These are phyloP conservation scores for Chymomyza costata DNA, from an alignment of 1,140 invertebrate species.

Conservation along the genomic window DNA sequence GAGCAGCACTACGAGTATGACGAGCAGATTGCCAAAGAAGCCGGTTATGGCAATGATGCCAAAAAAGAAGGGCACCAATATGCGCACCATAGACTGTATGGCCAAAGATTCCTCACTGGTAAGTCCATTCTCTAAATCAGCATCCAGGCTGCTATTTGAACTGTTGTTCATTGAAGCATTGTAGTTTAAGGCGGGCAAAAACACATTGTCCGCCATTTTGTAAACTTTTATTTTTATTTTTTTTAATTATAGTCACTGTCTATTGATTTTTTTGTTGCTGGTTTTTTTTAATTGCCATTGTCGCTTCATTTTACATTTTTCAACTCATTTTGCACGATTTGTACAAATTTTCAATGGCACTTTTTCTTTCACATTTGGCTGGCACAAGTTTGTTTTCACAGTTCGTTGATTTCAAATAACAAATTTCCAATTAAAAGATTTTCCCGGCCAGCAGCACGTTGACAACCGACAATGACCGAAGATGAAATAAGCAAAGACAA, in stretches of 20 bases:
- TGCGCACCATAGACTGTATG: slow-evolving; percentile 35
- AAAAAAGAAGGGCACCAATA: slow-evolving; percentile 89
- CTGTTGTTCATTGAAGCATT: no score
- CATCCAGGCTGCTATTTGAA: no score
- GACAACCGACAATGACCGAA: slow-evolving; percentile 31
- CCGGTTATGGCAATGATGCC: slow-evolving; percentile 91
- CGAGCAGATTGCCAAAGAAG: slow-evolving; percentile 90
- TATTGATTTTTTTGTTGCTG: slow-evolving; percentile 6
- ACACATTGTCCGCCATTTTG: no score
- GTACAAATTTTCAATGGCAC: slow-evolving; percentile 28
- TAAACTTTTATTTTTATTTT: background rate
- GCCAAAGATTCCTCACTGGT: slow-evolving; percentile 29
- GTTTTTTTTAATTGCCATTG: slow-evolving; percentile 17
- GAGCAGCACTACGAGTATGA: slow-evolving; percentile 87
- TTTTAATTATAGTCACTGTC: no score
- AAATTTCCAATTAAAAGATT: slow-evolving; percentile 64
- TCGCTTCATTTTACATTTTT: slow-evolving; percentile 29
- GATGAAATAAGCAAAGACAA: no score
- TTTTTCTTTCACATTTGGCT: slow-evolving; percentile 1
- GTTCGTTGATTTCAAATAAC: slow-evolving; percentile 55
- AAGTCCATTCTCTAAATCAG: no score
- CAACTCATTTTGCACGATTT: slow-evolving; percentile 34
- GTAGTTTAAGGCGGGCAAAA: no score
- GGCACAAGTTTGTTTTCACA: slow-evolving; percentile 32
- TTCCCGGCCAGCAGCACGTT: slow-evolving; percentile 30